Evolutionary conservation across 2,888 invertebrate genomes (phyloP), one percentile per base, ranked within the genome.

Genomic region (Alloplasta piceator): DNA sequence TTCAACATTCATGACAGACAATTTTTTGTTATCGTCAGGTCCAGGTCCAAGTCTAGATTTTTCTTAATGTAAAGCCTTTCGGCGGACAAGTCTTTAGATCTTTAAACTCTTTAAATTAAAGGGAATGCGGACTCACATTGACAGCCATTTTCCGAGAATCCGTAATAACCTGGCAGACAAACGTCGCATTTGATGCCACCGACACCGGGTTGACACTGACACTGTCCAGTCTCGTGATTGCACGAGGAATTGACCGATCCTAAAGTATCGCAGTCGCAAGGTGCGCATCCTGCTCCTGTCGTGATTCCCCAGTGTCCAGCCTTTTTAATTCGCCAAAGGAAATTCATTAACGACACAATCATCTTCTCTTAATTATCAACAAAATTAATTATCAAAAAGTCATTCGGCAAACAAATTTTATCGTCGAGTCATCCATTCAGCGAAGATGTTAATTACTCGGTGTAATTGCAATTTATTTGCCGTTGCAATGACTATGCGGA

Each of bases 231-330:
- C 83, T 93, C 93, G 5, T 95, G 94, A 89, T 98, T 95, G 92
- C 98, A 98, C 61, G 90, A 95, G 41, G 93, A 93, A 84, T 94
- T 93, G 36, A 93, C 87, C 0, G 96, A 95, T 7, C 97, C 97
- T 16, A 94, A 92, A 0, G 93, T 87, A 91, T 96, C 95, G 92
- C 99, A 99, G 75, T 94, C 94, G 91, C 99, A 99, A n/a, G 95
- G 94, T 58, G 94, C 93, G 90, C 99, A 98, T 52, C 97, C 98
- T 10, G 94, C 93, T 12, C 95, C 94, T 67, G 95, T 94, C 4
- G 93, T 93, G 52, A 96, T 92, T 82, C 97, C 97, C 96, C 97
- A 97, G 92, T 95, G 96, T 6, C 96, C 96, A 84, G 94, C 93
- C 95, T 96, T 38, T 26, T 26, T 26, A 26, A 26, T 26, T 26